These are phyloP conservation scores for Zelostemma sp. DNA, from an alignment of 1,140 invertebrate species.

Conservation along the genomic window DNA sequence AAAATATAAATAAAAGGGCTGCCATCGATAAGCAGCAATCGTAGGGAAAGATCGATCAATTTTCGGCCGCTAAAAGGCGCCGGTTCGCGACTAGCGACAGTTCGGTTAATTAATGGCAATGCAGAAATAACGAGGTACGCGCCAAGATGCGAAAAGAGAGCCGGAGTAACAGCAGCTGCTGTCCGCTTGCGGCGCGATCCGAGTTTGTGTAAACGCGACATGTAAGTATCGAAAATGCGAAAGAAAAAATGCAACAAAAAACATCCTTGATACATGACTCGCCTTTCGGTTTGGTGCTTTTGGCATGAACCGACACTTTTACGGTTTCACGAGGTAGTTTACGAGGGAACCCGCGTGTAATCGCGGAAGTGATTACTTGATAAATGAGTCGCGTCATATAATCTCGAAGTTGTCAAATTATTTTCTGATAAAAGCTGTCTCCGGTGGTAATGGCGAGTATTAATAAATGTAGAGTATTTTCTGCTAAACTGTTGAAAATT, in stretches of 20 bases:
- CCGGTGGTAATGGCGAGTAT: no score
- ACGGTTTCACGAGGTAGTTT: background rate
- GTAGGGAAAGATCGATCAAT: constrained; percentile 13
- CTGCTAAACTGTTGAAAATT: no score
- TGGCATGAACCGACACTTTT: background rate
- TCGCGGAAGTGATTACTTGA: no score
- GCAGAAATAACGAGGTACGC: constrained; percentile 48
- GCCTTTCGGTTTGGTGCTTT: constrained; percentile 13
- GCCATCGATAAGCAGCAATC: constrained; percentile 8
- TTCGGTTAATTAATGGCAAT: constrained; percentile 50
- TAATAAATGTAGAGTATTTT: no score
- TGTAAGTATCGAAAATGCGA: constrained; percentile 41
- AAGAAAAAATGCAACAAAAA: constrained; percentile 29
- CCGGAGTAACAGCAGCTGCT: constrained; percentile 29
- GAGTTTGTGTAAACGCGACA: constrained; percentile 27
- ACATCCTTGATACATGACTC: constrained; percentile 9
- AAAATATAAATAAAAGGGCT: no score
- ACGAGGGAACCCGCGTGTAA: no score
- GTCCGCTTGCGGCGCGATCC: constrained; percentile 16
- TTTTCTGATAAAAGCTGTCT: no score
- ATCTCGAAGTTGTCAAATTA: no score
- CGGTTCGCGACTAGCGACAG: constrained; percentile 11
- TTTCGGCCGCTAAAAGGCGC: constrained; percentile 3
- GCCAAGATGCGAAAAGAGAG: constrained; percentile 24
- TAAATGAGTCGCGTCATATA: no score